A percentile compares a stretch with the other conserved stretches of the same genome.
Evolutionary conservation across 2,113 vertebrate species (phyloP).

Genomic region (Scophthalmus maximus): DNA sequence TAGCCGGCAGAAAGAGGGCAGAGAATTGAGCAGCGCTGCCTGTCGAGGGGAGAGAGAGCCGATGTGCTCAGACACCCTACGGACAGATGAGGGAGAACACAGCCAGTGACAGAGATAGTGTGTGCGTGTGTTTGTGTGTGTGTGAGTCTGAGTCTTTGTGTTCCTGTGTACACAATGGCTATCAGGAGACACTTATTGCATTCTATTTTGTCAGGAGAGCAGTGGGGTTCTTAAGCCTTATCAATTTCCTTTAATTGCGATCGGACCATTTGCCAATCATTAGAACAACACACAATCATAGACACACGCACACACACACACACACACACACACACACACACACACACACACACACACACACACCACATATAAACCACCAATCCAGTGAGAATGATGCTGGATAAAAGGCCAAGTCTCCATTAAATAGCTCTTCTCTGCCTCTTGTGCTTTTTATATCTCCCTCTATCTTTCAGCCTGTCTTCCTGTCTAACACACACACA

Average conservation of each 20-base stretch:
- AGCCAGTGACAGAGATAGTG: slow-evolving; percentile 15
- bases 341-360: slow-evolving; percentile 25
- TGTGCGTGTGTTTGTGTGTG: slow-evolving; percentile 28
- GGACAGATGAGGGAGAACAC: slow-evolving; percentile 35
- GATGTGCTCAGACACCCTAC: slow-evolving; percentile 61
- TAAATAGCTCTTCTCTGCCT: slow-evolving; percentile 49
- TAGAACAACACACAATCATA: slow-evolving; percentile 16
- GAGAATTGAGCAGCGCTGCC: slow-evolving; percentile 13
- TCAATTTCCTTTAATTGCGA: slow-evolving; percentile 77
- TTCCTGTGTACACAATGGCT: slow-evolving; percentile 40
- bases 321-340: slow-evolving; percentile 12
- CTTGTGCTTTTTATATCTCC: slow-evolving; percentile 39
- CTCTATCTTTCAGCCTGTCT: slow-evolving; percentile 17
- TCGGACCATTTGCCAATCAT: slow-evolving; percentile 72
- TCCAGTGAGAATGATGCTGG: slow-evolving; percentile 35
- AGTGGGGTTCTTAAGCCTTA: slow-evolving; percentile 64
- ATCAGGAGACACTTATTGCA: slow-evolving; percentile 56
- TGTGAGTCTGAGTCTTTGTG: slow-evolving; percentile 39
- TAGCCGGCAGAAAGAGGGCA: slow-evolving; percentile 40
- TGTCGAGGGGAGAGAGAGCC: slow-evolving; percentile 52
- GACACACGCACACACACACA: slow-evolving; percentile 13
- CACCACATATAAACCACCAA: slow-evolving; percentile 25
- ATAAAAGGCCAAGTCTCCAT: slow-evolving; percentile 52
- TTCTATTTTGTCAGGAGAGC: slow-evolving; percentile 75
- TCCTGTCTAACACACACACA: slow-evolving; percentile 1